Percentiles rank a stretch among this genome's conserved stretches.
phyloP scores from a whole-genome alignment of 2,797 vertebrate genomes.

The Myotis pilosus region DNA sequence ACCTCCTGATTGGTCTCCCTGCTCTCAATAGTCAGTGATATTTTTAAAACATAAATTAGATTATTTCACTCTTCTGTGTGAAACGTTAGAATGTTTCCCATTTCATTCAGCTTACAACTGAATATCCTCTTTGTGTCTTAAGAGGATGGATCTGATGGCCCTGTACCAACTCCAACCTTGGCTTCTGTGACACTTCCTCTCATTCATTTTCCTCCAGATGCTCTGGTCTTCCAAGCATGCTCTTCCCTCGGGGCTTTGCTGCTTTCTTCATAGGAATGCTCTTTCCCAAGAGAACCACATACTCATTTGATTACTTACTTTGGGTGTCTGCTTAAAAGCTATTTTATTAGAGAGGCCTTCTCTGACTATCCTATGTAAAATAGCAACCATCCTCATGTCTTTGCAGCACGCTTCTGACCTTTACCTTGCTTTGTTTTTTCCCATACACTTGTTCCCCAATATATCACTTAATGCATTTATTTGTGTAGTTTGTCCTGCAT shows the following conservation, averaged over 20 bases:
- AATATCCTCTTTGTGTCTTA: neutral
- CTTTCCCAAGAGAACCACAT: neutral
- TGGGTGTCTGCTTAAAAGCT: neutral
- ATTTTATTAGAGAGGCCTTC: neutral
- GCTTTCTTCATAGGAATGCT: neutral
- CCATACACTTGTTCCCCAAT: neutral
- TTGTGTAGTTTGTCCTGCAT: neutral
- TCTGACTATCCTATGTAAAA: neutral
- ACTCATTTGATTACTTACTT: neutral
- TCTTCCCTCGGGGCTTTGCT: neutral
- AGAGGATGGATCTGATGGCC: rapidly evolving
- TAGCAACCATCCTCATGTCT: neutral
- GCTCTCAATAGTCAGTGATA: neutral
- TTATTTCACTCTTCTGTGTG: neutral
- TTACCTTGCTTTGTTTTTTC: neutral
- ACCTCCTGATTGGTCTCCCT: neutral
- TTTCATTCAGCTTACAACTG: neutral
- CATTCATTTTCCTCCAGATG: neutral
- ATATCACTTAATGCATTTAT: neutral
- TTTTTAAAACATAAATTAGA: neutral
- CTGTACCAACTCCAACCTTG: neutral
- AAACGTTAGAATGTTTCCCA: neutral
- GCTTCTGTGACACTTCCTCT: neutral
- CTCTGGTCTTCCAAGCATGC: neutral
- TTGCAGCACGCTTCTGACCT: neutral